These are phyloP conservation scores for Brachionichthys hirsutus DNA, from an alignment of 2,113 vertebrate genomes.

Conservation along the genomic window DNA sequence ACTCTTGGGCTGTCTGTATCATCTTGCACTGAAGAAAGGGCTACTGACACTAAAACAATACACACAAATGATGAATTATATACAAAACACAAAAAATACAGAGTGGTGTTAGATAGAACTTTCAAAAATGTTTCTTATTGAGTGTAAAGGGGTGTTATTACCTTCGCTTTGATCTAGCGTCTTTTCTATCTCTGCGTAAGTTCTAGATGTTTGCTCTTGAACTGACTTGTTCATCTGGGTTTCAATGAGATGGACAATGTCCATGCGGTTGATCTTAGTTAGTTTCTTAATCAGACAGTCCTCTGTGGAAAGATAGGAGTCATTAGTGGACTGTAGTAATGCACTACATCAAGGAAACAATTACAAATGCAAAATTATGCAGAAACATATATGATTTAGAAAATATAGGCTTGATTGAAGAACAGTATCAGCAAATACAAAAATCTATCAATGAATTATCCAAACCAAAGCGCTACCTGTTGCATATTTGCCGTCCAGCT, in stretches of 20 bases:
- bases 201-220: constrained; percentile 80
- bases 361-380: no score
- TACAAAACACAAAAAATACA: background rate
- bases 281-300: constrained; percentile 87
- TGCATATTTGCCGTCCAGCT: constrained; percentile 90
- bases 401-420: background rate
- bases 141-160: constrained; percentile 47
- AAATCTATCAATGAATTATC: no score
- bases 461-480: constrained; percentile 79
- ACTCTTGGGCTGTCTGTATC: constrained; percentile 81
- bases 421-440: background rate
- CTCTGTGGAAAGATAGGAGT: constrained; percentile 82
- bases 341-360: background rate
- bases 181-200: constrained; percentile 89
- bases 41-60: constrained; percentile 70
- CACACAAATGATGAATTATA: background rate
- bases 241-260: constrained; percentile 96
- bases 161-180: constrained; percentile 96
- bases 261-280: constrained; percentile 98
- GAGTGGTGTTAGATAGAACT: background rate
- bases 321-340: no score
- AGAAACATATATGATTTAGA: no score
- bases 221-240: constrained; percentile 83
- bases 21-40: constrained; percentile 90
- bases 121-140: background rate